These are phyloP conservation scores for Calypte anna DNA, from an alignment of 2,113 vertebrate genomes.

Conservation along the genomic window DNA sequence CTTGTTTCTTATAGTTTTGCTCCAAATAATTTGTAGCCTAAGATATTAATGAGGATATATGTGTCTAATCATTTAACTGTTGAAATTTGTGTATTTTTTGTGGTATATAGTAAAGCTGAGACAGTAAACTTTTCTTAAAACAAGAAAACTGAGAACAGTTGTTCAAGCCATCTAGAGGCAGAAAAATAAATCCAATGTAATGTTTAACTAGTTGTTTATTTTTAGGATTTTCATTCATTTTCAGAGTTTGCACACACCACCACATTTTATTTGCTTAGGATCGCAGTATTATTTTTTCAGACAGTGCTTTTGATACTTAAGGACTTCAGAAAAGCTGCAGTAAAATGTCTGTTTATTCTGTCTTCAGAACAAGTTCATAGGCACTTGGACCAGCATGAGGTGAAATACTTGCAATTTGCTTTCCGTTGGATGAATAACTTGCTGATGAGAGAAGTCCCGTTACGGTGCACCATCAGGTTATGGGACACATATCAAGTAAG, in stretches of 20 bases:
- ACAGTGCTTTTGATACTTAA: neutral
- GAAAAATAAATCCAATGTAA: neutral
- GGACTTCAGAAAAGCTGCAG: neutral
- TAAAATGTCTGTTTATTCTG: conserved; percentile 44
- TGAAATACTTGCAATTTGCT: conserved; percentile 95
- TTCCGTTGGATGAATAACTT: conserved; percentile 99
- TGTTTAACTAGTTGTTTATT: neutral
- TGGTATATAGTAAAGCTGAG: neutral
- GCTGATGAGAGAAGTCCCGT: conserved; percentile 93
- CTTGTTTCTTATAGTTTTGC: neutral
- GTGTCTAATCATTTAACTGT: neutral
- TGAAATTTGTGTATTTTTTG: neutral
- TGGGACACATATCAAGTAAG: conserved; percentile 98
- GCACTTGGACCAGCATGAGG: conserved; percentile 94
- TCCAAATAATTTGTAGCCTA: neutral
- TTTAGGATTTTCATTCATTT: neutral
- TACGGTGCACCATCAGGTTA: conserved; percentile 90
- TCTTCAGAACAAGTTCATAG: conserved; percentile 88
- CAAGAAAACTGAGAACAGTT: neutral
- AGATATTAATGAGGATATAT: neutral
- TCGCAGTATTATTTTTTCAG: neutral
- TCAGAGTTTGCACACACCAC: neutral
- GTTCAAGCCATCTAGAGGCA: neutral
- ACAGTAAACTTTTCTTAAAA: neutral
- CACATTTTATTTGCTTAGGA: neutral